Evolutionary conservation across 2,888 invertebrate species (phyloP).

Genomic region (Chrysodeixis includens): DNA sequence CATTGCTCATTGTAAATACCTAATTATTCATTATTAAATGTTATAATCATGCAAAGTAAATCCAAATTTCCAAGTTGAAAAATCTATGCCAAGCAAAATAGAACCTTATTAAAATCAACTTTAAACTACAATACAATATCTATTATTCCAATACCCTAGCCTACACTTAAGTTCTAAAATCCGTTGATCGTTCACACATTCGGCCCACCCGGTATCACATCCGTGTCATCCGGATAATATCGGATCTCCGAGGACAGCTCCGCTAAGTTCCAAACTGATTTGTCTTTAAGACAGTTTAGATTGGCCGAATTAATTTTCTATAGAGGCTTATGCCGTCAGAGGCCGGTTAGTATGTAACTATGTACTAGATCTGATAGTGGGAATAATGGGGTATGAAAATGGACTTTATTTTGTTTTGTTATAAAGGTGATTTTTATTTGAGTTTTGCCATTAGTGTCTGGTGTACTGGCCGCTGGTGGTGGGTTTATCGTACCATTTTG

Average conservation of each 20-base stretch:
- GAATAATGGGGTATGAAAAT: neutral
- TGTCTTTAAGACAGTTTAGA: constrained; percentile 46
- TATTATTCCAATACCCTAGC: neutral
- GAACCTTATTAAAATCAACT: too few species aligned
- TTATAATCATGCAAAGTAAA: too few species aligned
- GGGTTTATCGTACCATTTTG: neutral
- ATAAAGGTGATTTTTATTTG: neutral
- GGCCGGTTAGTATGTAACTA: neutral
- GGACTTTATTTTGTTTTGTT: neutral
- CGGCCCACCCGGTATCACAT: constrained; percentile 22
- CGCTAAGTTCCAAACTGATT: constrained; percentile 49
- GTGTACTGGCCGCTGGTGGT: neutral
- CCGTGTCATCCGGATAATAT: constrained; percentile 51
- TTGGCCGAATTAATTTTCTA: constrained; percentile 43
- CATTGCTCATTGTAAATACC: too few species aligned
- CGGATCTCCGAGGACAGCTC: constrained; percentile 31
- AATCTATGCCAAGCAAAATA: too few species aligned
- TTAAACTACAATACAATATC: too few species aligned
- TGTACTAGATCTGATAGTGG: neutral
- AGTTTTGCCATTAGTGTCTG: neutral
- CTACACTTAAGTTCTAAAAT: constrained; percentile 15
- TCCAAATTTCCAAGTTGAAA: too few species aligned
- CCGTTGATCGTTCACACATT: constrained; percentile 24
- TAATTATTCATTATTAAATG: too few species aligned
- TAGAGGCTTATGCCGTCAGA: constrained; percentile 15